Evolutionary conservation across 2,888 invertebrate genomes (phyloP), one percentile per base, ranked within the genome.

Genomic region (Helicoverpa assulta): DNA sequence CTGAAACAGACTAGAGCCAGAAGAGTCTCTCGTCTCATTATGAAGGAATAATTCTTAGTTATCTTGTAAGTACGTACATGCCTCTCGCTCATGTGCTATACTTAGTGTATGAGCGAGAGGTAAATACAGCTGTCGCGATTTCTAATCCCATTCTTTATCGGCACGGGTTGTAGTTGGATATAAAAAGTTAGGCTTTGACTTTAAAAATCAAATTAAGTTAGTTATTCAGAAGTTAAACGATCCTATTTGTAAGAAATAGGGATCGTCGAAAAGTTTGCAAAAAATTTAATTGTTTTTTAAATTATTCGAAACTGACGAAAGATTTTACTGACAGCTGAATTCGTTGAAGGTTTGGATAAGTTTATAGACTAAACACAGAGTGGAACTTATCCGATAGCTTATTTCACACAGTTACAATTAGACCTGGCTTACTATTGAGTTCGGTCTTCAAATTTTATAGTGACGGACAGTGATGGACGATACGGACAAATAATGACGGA

Each of bases 191-290:
- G 50, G 33, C 33, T 56, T 47, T 37, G 6, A 33, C 19, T 73
- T 76, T 12, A 26, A 67, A 72, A 76, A 64, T 63, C 53, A 16
- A 80, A 79, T 73, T 66, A 66, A 66, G 77, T 77, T 79, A 76
- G 77, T 76, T 76, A 80, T 76, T 59, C 54, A 59, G 47, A 77
- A 80, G 66, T 80, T 80, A 64, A 80, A 79, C 80, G 65, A 70
- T 60, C 76, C 80, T 76, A 70, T 66, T 80, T 73, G 65, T 63
- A 43, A 21, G 29, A 1, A 63, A 62, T 55, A 40, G 21, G 33
- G 16, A 14, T 51, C 33, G 47, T 47, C 29, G 5, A 14, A 60
- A 67, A 67, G 74, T 80, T 78, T 56, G 37, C 21, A 26, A 29
- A 70, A 63, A 52, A 66, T 26, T 19, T 6, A 59, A 59, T 70